A percentile compares a stretch with the other conserved stretches of the same genome.
These are phyloP conservation scores for Halesus radiatus DNA, from an alignment of 1,140 invertebrate genomes.

Conservation along the genomic window DNA sequence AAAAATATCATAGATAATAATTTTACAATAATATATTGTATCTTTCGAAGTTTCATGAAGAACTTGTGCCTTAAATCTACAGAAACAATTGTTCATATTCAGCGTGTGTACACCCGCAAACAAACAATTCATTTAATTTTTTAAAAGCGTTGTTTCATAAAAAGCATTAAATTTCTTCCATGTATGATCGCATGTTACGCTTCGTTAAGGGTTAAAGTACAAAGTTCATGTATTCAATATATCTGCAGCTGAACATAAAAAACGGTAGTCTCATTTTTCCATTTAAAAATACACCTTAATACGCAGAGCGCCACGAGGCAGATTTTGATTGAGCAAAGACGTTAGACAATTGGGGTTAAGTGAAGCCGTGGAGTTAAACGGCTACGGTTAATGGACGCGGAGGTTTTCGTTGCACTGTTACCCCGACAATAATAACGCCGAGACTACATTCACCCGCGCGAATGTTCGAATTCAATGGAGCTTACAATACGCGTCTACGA, in stretches of 20 bases:
- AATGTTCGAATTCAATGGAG: constrained; percentile 3
- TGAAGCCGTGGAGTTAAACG: constrained; percentile 1
- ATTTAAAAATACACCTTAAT: neutral
- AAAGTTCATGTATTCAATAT: neutral
- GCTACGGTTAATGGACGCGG: constrained; percentile 34
- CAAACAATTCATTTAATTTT: no score
- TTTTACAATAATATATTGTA: no score
- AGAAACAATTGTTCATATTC: no score
- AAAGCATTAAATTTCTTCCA: no score
- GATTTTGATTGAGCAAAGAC: neutral
- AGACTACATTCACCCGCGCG: neutral
- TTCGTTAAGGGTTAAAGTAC: no score
- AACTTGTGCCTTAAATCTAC: no score
- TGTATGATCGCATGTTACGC: no score
- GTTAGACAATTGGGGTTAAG: neutral
- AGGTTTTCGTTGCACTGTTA: constrained; percentile 47
- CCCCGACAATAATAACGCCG: constrained; percentile 43
- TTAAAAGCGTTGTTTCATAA: no score
- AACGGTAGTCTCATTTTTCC: neutral
- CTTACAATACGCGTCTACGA: neutral
- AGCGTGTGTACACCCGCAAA: no score
- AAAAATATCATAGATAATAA: no score
- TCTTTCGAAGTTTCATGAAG: no score
- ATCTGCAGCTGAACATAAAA: neutral
- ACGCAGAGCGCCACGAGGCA: neutral